phyloP scores from a whole-genome alignment of 2,888 invertebrate species.

The Caenorhabditis wallacei region DNA sequence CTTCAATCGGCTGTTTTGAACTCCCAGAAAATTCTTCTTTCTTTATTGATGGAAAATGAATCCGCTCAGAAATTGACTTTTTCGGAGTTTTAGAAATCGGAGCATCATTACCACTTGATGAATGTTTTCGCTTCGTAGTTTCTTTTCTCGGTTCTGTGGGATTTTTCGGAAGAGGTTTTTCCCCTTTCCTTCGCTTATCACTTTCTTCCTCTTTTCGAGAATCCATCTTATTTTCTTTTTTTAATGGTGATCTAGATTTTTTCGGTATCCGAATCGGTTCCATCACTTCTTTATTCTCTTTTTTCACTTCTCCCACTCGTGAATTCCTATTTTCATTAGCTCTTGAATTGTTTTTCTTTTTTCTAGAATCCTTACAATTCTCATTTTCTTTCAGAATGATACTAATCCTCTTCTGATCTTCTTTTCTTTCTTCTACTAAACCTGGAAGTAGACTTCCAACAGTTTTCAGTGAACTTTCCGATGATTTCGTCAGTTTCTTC shows the following conservation, averaged over 20 bases:
- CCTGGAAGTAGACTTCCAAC: constrained; percentile 42
- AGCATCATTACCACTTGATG: background rate
- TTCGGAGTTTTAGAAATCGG: background rate
- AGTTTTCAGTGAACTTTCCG: constrained; percentile 13
- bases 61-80: constrained; percentile 8
- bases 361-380: too few relatives aligned
- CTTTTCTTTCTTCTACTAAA: constrained; percentile 15
- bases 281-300: too few relatives aligned
- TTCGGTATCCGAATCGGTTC: too few relatives aligned
- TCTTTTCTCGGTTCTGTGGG: background rate
- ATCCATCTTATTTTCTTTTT: too few relatives aligned
- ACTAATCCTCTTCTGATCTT: background rate
- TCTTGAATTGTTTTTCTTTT: too few relatives aligned
- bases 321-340: too few relatives aligned
- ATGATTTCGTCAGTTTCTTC: constrained; percentile 5
- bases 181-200: background rate
- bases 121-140: background rate
- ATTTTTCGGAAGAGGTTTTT: too few relatives aligned
- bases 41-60: background rate
- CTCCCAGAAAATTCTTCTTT: background rate
- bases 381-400: background rate
- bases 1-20: background rate
- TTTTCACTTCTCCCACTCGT: too few relatives aligned
- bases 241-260: too few relatives aligned
- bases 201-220: too few relatives aligned